Conservation (phyloP, 2,113 vertebrate species). For the Corythoichthys intestinalis region DNA sequence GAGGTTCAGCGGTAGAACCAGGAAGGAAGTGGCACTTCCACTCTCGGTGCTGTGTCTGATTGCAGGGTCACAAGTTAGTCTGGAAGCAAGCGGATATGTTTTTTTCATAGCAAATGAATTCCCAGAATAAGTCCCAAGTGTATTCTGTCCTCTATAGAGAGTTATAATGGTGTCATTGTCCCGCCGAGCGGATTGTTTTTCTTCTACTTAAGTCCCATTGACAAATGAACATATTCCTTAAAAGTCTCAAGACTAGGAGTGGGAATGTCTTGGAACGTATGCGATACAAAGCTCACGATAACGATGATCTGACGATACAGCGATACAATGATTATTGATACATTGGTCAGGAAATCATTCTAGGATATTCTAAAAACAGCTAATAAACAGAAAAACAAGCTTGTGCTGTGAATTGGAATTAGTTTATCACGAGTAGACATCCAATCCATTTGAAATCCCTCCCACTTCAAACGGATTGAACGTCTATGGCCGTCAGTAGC, state of each 20-base stretch:
- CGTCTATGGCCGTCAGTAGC: no score
- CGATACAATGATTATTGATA: no score
- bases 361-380: no score
- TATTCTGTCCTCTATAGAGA: not conserved
- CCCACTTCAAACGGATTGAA: no score
- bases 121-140: not conserved
- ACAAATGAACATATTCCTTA: slow-evolving; percentile 3
- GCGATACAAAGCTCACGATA: no score
- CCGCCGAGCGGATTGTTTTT: slow-evolving; percentile 1
- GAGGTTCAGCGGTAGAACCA: slow-evolving; percentile 24
- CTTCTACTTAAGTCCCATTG: not conserved
- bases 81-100: not conserved
- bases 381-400: no score
- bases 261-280: no score
- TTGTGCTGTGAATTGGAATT: no score
- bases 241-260: not conserved
- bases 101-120: not conserved
- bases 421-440: no score
- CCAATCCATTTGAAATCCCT: no score
- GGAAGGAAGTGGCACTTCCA: slow-evolving; percentile 59
- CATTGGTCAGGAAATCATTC: no score
- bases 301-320: no score
- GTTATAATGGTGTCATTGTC: not conserved
- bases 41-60: slow-evolving; percentile 28
- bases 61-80: slow-evolving; percentile 14